Evolutionary conservation across 2,888 invertebrate species (phyloP).

Genomic region (Melinaea marsaeus): DNA sequence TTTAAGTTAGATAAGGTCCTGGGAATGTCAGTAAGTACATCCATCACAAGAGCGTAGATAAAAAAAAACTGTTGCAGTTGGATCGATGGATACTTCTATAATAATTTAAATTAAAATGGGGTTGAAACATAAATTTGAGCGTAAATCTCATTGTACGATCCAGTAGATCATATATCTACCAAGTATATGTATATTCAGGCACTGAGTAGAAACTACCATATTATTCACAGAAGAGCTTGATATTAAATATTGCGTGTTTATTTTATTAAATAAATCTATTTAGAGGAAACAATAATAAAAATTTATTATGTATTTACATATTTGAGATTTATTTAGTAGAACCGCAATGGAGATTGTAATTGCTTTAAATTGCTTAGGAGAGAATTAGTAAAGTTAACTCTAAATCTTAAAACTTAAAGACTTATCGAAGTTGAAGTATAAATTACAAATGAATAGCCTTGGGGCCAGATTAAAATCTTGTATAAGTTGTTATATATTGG

Average conservation of each 20-base stretch:
- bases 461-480: conserved; percentile 1
- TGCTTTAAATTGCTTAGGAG: conserved; percentile 17
- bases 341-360: conserved; percentile 1
- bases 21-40: no score
- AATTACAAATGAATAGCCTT: conserved; percentile 16
- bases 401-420: conserved; percentile 17
- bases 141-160: not conserved
- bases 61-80: no score
- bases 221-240: conserved; percentile 6
- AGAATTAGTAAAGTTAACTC: conserved; percentile 18
- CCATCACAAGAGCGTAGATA: no score
- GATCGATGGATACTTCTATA: no score
- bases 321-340: no score
- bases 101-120: not conserved
- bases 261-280: no score
- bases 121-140: not conserved
- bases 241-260: no score
- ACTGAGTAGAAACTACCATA: conserved; percentile 14
- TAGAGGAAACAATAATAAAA: no score
- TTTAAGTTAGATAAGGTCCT: no score
- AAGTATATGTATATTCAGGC: not conserved
- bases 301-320: no score
- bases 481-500: not conserved
- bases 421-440: conserved; percentile 13
- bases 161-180: no score